Conservation (phyloP, 2,113 vertebrate species). For the Coreoperca whiteheadi region DNA sequence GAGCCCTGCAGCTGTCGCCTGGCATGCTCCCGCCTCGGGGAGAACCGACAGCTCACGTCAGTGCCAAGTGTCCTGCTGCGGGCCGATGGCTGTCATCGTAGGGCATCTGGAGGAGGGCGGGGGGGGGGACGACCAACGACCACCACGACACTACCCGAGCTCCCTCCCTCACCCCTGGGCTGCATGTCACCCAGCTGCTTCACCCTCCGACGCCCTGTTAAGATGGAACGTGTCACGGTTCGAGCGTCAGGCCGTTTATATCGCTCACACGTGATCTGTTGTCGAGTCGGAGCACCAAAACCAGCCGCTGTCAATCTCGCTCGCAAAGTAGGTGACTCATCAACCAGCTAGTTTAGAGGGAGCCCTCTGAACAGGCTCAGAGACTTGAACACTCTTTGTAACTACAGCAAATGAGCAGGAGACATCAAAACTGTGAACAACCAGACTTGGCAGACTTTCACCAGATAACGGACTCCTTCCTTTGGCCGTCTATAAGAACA, state of each 20-base stretch:
- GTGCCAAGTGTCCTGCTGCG: conserved; percentile 85
- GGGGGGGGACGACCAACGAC: background rate
- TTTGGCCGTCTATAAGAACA: too few species aligned
- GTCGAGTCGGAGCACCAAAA: conserved; percentile 27
- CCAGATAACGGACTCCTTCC: too few species aligned
- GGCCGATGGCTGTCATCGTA: conserved; percentile 75
- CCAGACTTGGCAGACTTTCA: too few species aligned
- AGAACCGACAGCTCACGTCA: conserved; percentile 88
- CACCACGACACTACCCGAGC: conserved; percentile 13
- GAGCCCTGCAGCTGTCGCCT: conserved; percentile 89
- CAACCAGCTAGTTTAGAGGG: background rate
- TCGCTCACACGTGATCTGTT: conserved; percentile 6
- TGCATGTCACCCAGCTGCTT: conserved; percentile 61
- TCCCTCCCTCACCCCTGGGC: conserved; percentile 26
- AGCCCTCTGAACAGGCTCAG: background rate
- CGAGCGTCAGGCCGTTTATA: conserved; percentile 37
- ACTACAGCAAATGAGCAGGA: background rate
- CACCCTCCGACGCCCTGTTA: conserved; percentile 28
- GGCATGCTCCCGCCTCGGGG: conserved; percentile 88
- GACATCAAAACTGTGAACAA: background rate
- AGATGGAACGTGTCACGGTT: conserved; percentile 50
- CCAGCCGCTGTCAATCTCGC: conserved; percentile 54
- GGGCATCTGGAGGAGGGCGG: conserved; percentile 69
- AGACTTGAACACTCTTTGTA: background rate
- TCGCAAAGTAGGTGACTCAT: background rate